Evolutionary conservation across 2,888 invertebrate species (phyloP).

Genomic region (Cataglyphis altisquamis): DNA sequence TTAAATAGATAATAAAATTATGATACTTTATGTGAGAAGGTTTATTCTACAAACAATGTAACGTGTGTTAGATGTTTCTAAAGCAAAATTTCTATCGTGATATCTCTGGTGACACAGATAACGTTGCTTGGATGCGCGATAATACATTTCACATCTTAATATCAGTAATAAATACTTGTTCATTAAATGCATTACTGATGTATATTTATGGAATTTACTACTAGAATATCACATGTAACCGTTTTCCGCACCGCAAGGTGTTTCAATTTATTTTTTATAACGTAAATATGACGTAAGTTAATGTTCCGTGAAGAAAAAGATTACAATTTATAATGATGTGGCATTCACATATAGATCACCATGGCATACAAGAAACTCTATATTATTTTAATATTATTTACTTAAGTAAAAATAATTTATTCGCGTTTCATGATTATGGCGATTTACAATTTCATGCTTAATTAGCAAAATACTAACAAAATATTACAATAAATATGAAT

Average conservation of each 20-base stretch:
- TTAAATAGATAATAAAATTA: not conserved
- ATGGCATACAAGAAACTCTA: not conserved
- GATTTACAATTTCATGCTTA: not conserved
- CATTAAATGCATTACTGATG: slow-evolving; percentile 28
- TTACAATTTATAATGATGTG: slow-evolving; percentile 7
- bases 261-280: slow-evolving; percentile 14
- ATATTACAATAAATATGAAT: not conserved
- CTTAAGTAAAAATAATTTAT: slow-evolving; percentile 10
- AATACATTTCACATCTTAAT: not conserved
- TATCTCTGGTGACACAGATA: slow-evolving; percentile 16
- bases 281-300: slow-evolving; percentile 11
- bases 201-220: not conserved
- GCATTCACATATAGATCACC: not conserved
- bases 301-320: not conserved
- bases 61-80: not conserved
- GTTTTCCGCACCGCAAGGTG: slow-evolving; percentile 15
- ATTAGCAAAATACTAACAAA: not conserved
- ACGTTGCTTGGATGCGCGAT: slow-evolving; percentile 13
- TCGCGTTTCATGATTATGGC: not conserved
- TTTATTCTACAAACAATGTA: not conserved
- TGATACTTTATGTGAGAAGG: not conserved
- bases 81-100: not conserved
- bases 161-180: not conserved
- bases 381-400: not conserved
- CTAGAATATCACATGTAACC: not conserved